Conservation (phyloP, 2,113 vertebrate genomes). For the Anhinga rufa region DNA sequence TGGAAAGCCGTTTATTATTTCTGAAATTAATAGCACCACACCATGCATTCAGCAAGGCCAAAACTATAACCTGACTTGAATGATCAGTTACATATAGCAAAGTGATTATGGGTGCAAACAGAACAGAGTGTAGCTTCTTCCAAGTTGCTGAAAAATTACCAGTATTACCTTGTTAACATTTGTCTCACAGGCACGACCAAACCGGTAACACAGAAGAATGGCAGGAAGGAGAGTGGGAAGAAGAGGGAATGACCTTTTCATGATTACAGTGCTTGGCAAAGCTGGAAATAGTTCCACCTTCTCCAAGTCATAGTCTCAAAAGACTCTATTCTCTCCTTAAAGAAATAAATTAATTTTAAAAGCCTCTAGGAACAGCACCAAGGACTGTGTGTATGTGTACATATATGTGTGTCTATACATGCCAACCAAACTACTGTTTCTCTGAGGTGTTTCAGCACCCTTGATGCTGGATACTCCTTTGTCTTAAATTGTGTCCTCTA, state of each 20-base stretch:
- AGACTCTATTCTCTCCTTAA: neutral
- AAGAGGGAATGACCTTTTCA: neutral
- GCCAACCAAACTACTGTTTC: neutral
- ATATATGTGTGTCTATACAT: neutral
- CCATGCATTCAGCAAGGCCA: neutral
- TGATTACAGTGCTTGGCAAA: neutral
- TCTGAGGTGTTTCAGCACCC: neutral
- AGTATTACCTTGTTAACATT: neutral
- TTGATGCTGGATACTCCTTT: neutral
- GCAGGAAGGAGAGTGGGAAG: neutral
- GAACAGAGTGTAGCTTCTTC: neutral
- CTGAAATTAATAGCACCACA: neutral
- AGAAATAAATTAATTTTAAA: neutral
- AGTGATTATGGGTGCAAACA: neutral
- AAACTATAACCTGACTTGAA: neutral
- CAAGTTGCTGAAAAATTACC: neutral
- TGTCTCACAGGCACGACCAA: neutral
- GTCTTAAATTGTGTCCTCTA: neutral
- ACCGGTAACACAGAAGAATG: neutral
- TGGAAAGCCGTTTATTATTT: neutral
- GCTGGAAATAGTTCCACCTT: neutral
- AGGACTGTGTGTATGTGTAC: too few relatives aligned
- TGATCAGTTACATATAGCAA: neutral
- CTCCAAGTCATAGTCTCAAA: neutral
- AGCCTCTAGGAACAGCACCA: neutral